These are phyloP conservation scores for Dryocosmus kuriphilus DNA, from an alignment of 2,888 invertebrate genomes.

Conservation along the genomic window DNA sequence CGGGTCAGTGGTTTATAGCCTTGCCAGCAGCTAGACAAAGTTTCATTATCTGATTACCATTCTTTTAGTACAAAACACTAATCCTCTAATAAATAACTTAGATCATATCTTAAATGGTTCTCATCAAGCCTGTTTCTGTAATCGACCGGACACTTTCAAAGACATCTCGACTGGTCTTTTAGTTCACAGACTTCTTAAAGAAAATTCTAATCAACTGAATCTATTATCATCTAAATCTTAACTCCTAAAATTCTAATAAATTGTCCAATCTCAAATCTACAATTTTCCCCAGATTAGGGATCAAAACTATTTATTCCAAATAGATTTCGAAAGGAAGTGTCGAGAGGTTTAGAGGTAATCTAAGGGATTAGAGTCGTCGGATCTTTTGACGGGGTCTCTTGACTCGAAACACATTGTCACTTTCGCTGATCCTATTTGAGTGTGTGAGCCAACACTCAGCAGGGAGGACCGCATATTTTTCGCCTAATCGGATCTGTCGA, in stretches of 20 bases:
- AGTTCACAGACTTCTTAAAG: background rate
- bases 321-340: conserved; percentile 23
- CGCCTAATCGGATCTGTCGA: conserved; percentile 70
- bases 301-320: conserved; percentile 11
- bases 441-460: conserved; percentile 45
- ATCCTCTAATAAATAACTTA: conserved; percentile 5
- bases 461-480: conserved; percentile 60
- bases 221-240: too few relatives aligned
- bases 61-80: conserved; percentile 1
- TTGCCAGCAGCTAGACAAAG: conserved; percentile 13
- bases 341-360: conserved; percentile 56
- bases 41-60: conserved; percentile 23
- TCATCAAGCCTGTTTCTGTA: conserved; percentile 2
- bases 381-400: conserved; percentile 66
- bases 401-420: conserved; percentile 71
- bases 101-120: conserved; percentile 1
- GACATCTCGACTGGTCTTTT: background rate
- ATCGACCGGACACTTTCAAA: background rate
- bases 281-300: background rate
- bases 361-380: conserved; percentile 60
- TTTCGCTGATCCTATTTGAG: conserved; percentile 66
- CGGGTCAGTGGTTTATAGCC: conserved; percentile 22
- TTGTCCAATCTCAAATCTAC: background rate
- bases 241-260: background rate
- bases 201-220: background rate